Evolutionary conservation across 1,140 invertebrate species (phyloP), one percentile per base, ranked within the genome.

Genomic region (Meloidogyne floridensis): DNA sequence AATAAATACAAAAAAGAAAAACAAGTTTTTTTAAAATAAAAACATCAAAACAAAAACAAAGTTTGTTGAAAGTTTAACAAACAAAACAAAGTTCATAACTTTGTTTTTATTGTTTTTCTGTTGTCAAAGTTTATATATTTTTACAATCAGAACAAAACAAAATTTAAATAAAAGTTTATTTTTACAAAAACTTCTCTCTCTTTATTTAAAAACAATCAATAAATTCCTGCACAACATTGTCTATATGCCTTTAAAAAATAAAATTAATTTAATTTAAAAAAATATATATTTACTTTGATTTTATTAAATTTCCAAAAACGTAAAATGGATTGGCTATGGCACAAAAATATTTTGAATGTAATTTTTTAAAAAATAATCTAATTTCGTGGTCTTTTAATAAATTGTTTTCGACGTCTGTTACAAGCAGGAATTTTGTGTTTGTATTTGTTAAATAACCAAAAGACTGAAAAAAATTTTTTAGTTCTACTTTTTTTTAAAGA

Each of bases 381-480:
- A 89, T 80, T 51, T 87, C 86, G 53, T 89, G 87, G 59, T 89
- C 87, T 76, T 85, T 87, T 8, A 90, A 32, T 4, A 81, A 81
- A 18, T 69, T 70, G 72, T 88, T 81, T 32, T 56, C 72, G n/a
- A 82, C 72, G 65, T 90, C 89, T 7, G 85, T 73, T 51, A 90
- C 84, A 13, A 90, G 47, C 15, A 89, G 20, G 75, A 89, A 86
- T 71, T 86, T 89, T 3, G 87, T 80, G 2, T 84, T 82, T 15
- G 85, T 89, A 75, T 89, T 89, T 56, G 87, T 90, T 42, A 90
- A 51, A 65, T 84, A 90, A 11, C 88, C 87, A 72, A 82, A 90
- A 13, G 87, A 90, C 86, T 89, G 71, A 80, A 87, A 85, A 72
- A 32, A 10, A 82, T 80, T n/a, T 5, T 65, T 65, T n/a, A 65